Evolutionary conservation across 2,888 invertebrate species (phyloP), one percentile per base, ranked within the genome.

Genomic region (Synergus laeviventris): DNA sequence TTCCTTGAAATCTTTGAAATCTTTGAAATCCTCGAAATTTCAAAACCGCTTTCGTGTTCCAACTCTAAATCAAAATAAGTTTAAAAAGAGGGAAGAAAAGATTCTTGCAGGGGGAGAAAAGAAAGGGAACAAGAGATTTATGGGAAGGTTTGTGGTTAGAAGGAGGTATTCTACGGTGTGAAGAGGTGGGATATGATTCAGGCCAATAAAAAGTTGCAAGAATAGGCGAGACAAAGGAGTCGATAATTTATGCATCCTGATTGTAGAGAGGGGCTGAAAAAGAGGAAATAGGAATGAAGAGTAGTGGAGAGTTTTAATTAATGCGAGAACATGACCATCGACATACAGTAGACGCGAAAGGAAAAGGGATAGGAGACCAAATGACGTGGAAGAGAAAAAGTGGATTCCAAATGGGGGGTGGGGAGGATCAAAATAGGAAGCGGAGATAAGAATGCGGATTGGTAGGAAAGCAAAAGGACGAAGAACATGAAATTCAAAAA

Each of bases 281-380:
- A 38, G 62, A 38, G n/a, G n/a, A 18, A 62, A 18, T 18, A 12
- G 38, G 38, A 62, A 62, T 62, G 18, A 18, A 36, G 38, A 5
- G 24, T n/a, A 31, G 49, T 36, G 24, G 31, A 31, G 70, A 49
- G 14, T 49, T 31, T 45, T 70, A 49, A 70, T 49, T 70, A 70
- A 70, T 49, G 70, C 36, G n/a, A 18, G 36, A 18, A 36, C 36
- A 54, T 70, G 49, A 70, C 70, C 49, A 70, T 70, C 70, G 70
- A 36, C 70, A 70, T 36, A 70, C 49, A 49, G 45, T 31, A 49
- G 66, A 66, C 21, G 21, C n/a, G 39, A 70, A 45, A 70, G 49
- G 49, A 70, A 49, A 36, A 31, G 18, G n/a, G 42, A 45, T 21
- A 24, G 38, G 24, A 31, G 66, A 61, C 38, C 61, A 11, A 36